Evolutionary conservation across 1,140 invertebrate genomes (phyloP).

Genomic region (Aphelinus certus): DNA sequence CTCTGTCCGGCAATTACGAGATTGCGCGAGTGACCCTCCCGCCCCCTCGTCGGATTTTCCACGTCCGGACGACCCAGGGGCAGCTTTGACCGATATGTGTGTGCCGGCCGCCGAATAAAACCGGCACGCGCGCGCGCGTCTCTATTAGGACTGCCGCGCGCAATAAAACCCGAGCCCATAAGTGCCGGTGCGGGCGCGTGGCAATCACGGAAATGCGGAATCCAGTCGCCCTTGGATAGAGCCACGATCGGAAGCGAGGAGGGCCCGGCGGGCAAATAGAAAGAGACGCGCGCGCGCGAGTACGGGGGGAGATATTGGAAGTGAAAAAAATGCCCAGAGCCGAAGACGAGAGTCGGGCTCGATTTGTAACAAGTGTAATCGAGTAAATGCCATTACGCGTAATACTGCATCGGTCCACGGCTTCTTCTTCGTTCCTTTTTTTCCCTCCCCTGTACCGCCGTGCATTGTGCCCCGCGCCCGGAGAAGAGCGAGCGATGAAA

Average conservation of each 20-base stretch:
- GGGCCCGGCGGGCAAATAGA: not conserved
- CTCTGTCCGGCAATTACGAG: no score
- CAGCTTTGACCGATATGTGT: no score
- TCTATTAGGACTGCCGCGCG: not conserved
- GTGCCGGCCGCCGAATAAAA: not conserved
- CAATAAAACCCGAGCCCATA: constrained; percentile 10
- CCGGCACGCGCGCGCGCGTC: not conserved
- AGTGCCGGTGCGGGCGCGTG: not conserved
- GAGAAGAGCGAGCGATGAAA: constrained; percentile 16
- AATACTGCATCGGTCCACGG: no score
- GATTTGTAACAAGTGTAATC: constrained; percentile 36
- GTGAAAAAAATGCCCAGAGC: constrained; percentile 5
- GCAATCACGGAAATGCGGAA: constrained; percentile 27
- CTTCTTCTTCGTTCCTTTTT: no score
- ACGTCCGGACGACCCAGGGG: no score
- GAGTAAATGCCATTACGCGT: constrained; percentile 26
- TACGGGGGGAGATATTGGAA: not conserved
- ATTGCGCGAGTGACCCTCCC: no score
- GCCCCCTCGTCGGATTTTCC: no score
- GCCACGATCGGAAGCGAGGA: not conserved
- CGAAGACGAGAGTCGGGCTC: not conserved
- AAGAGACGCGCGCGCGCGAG: not conserved
- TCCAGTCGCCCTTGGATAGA: not conserved
- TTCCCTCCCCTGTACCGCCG: not conserved
- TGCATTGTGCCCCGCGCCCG: not conserved